Evolutionary conservation across 2,113 vertebrate genomes (phyloP).

Genomic region (Loxodonta africana): DNA sequence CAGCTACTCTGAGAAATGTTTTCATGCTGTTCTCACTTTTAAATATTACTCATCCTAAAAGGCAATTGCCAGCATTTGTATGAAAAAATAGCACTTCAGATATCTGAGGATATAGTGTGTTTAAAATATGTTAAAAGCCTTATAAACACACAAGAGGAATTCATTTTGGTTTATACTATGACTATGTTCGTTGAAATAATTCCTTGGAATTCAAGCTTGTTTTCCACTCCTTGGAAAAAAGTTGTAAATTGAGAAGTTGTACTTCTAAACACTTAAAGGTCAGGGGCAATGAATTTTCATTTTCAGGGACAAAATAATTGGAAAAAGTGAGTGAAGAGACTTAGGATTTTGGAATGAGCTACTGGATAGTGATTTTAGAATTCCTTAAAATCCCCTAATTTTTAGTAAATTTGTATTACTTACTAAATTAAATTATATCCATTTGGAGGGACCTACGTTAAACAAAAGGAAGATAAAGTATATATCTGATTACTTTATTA

Average conservation of each 20-base stretch:
- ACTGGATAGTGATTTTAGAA: slow-evolving; percentile 5
- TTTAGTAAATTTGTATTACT: not conserved
- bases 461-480: not conserved
- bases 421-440: not conserved
- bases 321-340: not conserved
- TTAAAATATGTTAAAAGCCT: slow-evolving; percentile 2
- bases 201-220: slow-evolving; percentile 15
- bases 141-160: not conserved
- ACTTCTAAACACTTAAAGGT: not conserved
- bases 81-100: not conserved
- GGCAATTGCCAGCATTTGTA: not conserved
- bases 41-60: not conserved
- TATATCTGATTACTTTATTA: not conserved
- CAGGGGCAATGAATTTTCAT: slow-evolving; percentile 16
- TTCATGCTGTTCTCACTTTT: not conserved
- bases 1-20: not conserved
- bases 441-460: not conserved
- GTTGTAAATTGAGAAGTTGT: slow-evolving; percentile 20
- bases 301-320: not conserved
- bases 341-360: not conserved
- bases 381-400: not conserved
- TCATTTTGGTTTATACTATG: not conserved
- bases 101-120: not conserved
- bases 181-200: not conserved
- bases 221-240: slow-evolving; percentile 1